A percentile compares a stretch with the other conserved stretches of the same genome.
These are phyloP conservation scores for Parnassius glacialis DNA, from an alignment of 2,888 invertebrate species.

Conservation along the genomic window DNA sequence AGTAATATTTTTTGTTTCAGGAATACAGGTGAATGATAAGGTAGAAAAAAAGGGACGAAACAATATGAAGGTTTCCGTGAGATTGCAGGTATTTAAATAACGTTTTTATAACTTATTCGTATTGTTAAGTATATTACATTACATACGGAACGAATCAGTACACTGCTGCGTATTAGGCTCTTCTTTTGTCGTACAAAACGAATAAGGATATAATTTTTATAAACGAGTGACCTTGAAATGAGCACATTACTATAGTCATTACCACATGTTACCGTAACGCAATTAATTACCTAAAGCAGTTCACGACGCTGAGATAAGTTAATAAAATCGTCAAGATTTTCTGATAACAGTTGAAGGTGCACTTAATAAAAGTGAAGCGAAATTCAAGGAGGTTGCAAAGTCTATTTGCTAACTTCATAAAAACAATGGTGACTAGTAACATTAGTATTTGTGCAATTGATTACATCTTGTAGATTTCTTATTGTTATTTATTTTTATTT, in stretches of 20 bases:
- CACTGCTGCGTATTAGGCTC: too few relatives aligned
- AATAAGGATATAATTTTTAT: too few relatives aligned
- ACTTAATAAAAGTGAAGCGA: constrained; percentile 43
- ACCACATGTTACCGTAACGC: constrained; percentile 29
- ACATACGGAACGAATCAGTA: background rate
- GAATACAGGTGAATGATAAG: constrained; percentile 44
- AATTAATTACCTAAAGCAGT: constrained; percentile 43
- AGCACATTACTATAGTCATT: background rate
- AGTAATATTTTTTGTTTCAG: constrained; percentile 52
- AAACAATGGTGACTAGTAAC: constrained; percentile 61
- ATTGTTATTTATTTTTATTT: constrained; percentile 7
- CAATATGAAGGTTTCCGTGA: constrained; percentile 53
- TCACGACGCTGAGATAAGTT: constrained; percentile 41
- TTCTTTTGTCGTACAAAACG: too few relatives aligned
- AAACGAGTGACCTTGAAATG: constrained; percentile 32
- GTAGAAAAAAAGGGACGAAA: constrained; percentile 43
- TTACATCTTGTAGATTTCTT: constrained; percentile 37
- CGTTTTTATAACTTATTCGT: background rate
- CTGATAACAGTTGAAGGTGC: constrained; percentile 44
- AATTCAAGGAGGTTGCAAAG: constrained; percentile 55
- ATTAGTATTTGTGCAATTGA: constrained; percentile 42
- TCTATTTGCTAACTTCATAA: constrained; percentile 53
- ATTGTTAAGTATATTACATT: background rate
- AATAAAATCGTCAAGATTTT: constrained; percentile 62
- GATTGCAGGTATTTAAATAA: constrained; percentile 57